A percentile compares a stretch with the other conserved stretches of the same genome.
Evolutionary conservation across 2,797 vertebrate species (phyloP).

Genomic region (Oophaga sylvatica): DNA sequence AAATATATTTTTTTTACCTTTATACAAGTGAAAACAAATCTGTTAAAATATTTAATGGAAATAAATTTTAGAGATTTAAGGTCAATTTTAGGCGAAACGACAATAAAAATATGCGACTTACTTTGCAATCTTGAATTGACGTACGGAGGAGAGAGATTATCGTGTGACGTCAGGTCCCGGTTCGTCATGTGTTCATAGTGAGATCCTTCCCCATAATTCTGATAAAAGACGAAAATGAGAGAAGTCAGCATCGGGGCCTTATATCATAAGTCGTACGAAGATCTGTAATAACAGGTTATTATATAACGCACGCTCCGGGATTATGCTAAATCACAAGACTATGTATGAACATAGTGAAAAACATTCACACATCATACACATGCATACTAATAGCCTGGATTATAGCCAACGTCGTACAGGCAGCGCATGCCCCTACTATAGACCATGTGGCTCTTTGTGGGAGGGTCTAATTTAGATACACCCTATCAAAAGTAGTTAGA

Average conservation of each 20-base stretch:
- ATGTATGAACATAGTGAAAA: not conserved
- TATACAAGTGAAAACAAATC: not conserved
- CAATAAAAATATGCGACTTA: constrained; percentile 69
- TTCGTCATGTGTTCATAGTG: constrained; percentile 86
- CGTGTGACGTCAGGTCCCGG: constrained; percentile 89
- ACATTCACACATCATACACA: not conserved
- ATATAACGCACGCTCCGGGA: too few species aligned
- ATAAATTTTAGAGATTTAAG: not conserved
- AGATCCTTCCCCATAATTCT: constrained; percentile 90
- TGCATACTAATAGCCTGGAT: not conserved
- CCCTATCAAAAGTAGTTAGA: not conserved
- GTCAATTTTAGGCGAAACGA: not conserved
- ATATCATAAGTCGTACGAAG: not conserved
- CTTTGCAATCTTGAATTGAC: constrained; percentile 91
- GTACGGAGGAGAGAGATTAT: constrained; percentile 93
- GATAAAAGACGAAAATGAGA: constrained; percentile 63
- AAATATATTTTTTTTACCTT: not conserved
- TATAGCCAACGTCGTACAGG: not conserved
- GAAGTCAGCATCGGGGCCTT: not conserved
- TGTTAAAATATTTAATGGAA: not conserved
- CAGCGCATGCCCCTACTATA: not conserved
- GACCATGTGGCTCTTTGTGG: not conserved
- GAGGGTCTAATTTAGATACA: not conserved
- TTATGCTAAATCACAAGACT: not conserved
- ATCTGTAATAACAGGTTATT: not conserved